These are phyloP conservation scores for Petrocephalus schoutedeni DNA, from an alignment of 2,797 vertebrate genomes.

Conservation along the genomic window DNA sequence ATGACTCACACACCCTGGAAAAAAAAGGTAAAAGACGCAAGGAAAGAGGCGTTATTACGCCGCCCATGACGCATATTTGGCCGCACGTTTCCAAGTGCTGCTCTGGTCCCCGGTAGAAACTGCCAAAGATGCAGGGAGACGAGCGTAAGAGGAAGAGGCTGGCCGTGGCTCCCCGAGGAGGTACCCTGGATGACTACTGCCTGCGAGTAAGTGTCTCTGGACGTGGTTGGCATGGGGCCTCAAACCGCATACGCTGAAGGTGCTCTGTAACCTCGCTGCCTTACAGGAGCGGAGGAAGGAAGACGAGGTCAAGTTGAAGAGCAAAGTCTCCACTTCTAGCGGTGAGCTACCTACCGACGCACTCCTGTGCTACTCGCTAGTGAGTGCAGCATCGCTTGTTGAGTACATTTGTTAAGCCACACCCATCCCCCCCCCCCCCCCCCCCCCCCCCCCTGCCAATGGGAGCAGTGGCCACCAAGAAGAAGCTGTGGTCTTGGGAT, in stretches of 20 bases:
- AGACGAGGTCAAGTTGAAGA: conserved; percentile 58
- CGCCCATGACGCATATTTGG: neutral
- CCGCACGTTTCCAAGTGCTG: neutral
- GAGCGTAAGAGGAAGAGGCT: conserved; percentile 42
- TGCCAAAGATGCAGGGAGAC: conserved; percentile 43
- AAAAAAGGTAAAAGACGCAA: neutral
- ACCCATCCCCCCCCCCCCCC: neutral
- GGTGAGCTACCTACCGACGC: conserved; percentile 38
- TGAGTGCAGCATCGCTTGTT: neutral
- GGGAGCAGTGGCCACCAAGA: conserved; percentile 40
- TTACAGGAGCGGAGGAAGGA: conserved; percentile 46
- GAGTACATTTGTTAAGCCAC: neutral
- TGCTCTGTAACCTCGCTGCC: neutral
- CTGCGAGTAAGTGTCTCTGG: conserved; percentile 39
- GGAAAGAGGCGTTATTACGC: neutral
- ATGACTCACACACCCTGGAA: neutral
- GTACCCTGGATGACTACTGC: conserved; percentile 44
- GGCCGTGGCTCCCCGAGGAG: conserved; percentile 38
- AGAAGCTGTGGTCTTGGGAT: conserved; percentile 65
- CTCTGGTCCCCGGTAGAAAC: neutral
- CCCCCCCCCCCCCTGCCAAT: neutral
- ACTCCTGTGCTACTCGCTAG: neutral
- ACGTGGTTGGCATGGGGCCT: neutral
- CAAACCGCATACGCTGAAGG: neutral
- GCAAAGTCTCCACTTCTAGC: conserved; percentile 56